Base-by-base conservation (phyloP, 2,797 vertebrate genomes). In the Orientallactaga sibirica region DNA sequence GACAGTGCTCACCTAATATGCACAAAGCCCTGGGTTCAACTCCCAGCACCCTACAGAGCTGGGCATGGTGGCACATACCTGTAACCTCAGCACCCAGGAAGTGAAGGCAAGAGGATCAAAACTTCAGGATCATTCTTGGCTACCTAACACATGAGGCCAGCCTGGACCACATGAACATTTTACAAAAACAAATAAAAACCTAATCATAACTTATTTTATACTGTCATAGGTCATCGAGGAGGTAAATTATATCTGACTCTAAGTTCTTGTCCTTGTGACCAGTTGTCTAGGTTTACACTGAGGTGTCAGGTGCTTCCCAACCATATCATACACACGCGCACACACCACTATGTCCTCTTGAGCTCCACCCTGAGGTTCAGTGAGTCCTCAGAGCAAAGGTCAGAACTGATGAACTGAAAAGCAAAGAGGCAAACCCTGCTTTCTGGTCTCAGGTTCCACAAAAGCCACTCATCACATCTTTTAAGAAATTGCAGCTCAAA, bases 401-500 rank as follows among this genome's bases (percentile, higher is more conserved):
- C 12, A 24, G 2, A 16, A 33, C 15, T 24, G 58, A 4, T 14
- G 9, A 55, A 55, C 10, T 20, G 77, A 2, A 76, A 62, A 43
- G 33, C 48, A 83, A 16, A 52, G 33, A 48, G 48, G 70, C 25
- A 24, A 66, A n/a, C 29, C 43, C 78, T 22, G 61, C 48, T 68
- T 33, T 33, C 86, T 74, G 58, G 64, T 19, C 68, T 24, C 80
- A 79, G 52, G 37, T 43, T 48, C 86, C 67, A 75, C 55, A 15
- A 88, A 88, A n/a, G 24, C 1, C 95, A 67, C 70, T 92, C 70
- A 67, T 55, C 24, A 86, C 58, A 85, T 85, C 96, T 96, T 77
- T 58, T 16, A 55, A 93, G 68, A 88, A 92, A 83, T 75, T 94
- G 96, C 86, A 88, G 86, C 94, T 96, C 96, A 90, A 94, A 81